phyloP scores from a whole-genome alignment of 2,888 invertebrate species.

The Argyresthia goedartella region DNA sequence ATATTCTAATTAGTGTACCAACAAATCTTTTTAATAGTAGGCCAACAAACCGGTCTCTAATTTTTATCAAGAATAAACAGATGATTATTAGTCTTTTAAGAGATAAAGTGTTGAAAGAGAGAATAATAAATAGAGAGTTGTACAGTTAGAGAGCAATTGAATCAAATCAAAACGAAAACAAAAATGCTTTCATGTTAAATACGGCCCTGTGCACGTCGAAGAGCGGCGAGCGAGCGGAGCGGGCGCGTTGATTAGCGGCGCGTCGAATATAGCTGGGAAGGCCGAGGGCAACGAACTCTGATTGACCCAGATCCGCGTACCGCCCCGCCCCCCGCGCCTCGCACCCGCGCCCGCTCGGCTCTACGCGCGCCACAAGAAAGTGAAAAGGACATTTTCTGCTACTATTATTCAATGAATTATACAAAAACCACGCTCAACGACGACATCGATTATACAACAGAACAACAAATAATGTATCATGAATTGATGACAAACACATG shows the following conservation, averaged over 20 bases:
- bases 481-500: too few species aligned
- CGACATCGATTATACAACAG: too few species aligned
- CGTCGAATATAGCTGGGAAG: constrained; percentile 69
- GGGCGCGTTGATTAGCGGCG: constrained; percentile 51
- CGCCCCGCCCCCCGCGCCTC: constrained; percentile 20
- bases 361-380: constrained; percentile 35
- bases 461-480: too few species aligned
- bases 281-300: constrained; percentile 70
- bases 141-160: too few species aligned
- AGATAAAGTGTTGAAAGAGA: too few species aligned
- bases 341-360: constrained; percentile 15
- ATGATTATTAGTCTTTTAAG: too few species aligned
- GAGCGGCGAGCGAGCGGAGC: constrained; percentile 30
- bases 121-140: too few species aligned
- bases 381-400: constrained; percentile 46
- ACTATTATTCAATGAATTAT: constrained; percentile 1
- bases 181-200: constrained; percentile 15
- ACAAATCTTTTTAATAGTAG: too few species aligned
- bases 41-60: too few species aligned
- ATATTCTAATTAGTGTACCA: too few species aligned
- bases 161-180: too few species aligned
- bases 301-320: constrained; percentile 59
- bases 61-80: too few species aligned
- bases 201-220: constrained; percentile 23
- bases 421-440: neutral